Evolutionary conservation across 2,797 vertebrate species (phyloP), one percentile per base, ranked within the genome.

Genomic region (Chelon labrosus): DNA sequence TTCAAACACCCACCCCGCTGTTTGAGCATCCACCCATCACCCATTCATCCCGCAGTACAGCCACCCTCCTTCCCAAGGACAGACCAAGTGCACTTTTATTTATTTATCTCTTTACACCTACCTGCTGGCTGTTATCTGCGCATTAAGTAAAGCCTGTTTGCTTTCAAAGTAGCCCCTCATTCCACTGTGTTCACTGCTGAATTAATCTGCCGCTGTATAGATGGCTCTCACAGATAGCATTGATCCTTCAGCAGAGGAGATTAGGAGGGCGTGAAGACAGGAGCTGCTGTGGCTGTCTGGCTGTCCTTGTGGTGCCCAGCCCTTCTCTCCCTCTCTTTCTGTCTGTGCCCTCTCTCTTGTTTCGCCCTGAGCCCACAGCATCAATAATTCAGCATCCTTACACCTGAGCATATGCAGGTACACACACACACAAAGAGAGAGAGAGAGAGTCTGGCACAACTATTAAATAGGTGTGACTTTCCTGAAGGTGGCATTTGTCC

Each of bases 361-460:
- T 74, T 70, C 82, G 73, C 74, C 84, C 42, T 55, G 76, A 89
- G 85, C 80, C 70, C 55, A 55, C 47, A 14, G 57, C 90, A 94
- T 95, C 87, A 90, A 92, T 94, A 90, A 94, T 94, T 93, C 84
- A 93, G 77, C 52, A 57, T 86, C 73, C 69, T 27, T 77, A 68
- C 80, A 81, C 81, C 83, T 74, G 85, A 80, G 65, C 70, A 82
- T 86, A 80, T 79, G 79, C 79, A 70, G 52, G 41, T 31, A 20
- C 66, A 39, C 60, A 53, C 41, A 39, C 14, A 65, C 38, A 58
- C 70, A 55, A 75, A 73, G 44, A 59, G 65, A 61, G 50, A 46
- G 51, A 37, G 20, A 61, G 16, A 77, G 39, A 62, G 68, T 57
- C 60, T 70, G 70, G 67, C 76, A 65, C 75, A 75, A 10, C 80